Evolutionary conservation across 2,797 vertebrate species (phyloP), one percentile per base, ranked within the genome.

Genomic region (Cryptoprocta ferox): DNA sequence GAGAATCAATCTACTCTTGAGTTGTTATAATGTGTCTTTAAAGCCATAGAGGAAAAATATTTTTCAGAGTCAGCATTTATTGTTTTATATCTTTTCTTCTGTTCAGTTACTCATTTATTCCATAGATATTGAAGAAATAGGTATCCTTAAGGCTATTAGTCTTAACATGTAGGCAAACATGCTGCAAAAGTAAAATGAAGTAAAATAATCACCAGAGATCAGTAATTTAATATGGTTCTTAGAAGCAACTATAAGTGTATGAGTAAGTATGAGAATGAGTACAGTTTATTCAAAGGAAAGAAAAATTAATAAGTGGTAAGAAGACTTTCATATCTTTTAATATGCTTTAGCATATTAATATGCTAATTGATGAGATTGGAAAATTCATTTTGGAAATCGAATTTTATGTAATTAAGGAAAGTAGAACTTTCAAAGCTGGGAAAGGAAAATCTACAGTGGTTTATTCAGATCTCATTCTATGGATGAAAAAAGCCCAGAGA

Each of bases 31-130:
- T 84, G 61, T 30, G 14, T 6, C 59, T 92, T 94, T 97, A 81
- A 94, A 95, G 56, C 19, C 85, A 59, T 83, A 89, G 45, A 89
- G 42, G 56, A 92, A 80, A 89, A 71, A 45, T 79, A 18, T 79
- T 83, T 95, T 81, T 19, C 76, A 19, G 2, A 82, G 28, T 71
- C 63, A 93, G 9, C 7, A 42, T 59, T 14, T 85, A 39, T 85
- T 92, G 19, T 53, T 81, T 5, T 71, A n/a, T 85, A 28, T 48
- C 18, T 2, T 9, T 37, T 45, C 10, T 76, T 91, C 8, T 59
- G 0, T 88, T 92, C 30, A 56, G 28, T 88, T 80, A 28, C 45
- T 89, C n/a, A 56, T 80, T 75, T 53, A 63, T 35, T 59, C 63
- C 84, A 5, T 65, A 89, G 56, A 68, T 94, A 86, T 13, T 68